Evolutionary conservation across 2,797 vertebrate species (phyloP).

Genomic region (Sebastes goodei): DNA sequence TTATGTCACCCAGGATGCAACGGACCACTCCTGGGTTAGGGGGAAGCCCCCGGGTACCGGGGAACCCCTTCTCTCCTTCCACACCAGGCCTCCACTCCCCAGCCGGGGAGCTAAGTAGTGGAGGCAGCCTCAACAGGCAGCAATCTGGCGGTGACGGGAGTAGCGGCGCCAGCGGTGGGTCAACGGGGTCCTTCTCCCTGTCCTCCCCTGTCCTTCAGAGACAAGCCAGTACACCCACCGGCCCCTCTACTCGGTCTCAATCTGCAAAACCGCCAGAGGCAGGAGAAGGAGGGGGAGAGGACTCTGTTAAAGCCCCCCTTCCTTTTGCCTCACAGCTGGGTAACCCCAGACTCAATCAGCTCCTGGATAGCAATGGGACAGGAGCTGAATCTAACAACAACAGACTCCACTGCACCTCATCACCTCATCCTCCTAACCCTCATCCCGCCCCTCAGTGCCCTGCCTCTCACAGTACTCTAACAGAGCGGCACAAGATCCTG

Average conservation of each 20-base stretch:
- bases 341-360: conserved; percentile 77
- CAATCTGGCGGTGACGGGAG: conserved; percentile 68
- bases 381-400: conserved; percentile 49
- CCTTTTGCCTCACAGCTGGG: conserved; percentile 70
- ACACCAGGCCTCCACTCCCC: conserved; percentile 80
- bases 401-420: conserved; percentile 68
- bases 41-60: conserved; percentile 85
- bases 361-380: conserved; percentile 70
- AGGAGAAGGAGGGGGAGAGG: conserved; percentile 79
- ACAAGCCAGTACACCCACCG: conserved; percentile 73
- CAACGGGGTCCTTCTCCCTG: conserved; percentile 81
- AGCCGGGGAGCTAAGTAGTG: conserved; percentile 64
- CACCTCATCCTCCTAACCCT: conserved; percentile 83
- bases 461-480: conserved; percentile 92
- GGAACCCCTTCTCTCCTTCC: conserved; percentile 90
- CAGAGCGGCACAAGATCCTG: conserved; percentile 93
- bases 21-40: conserved; percentile 88
- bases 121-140: conserved; percentile 75
- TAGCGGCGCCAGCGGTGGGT: conserved; percentile 26
- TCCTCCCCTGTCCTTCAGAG: conserved; percentile 85
- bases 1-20: conserved; percentile 90
- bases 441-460: conserved; percentile 83
- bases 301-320: conserved; percentile 78
- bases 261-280: conserved; percentile 83
- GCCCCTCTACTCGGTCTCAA: conserved; percentile 80